These are phyloP conservation scores for Meteorus cinctellus DNA, from an alignment of 2,888 invertebrate genomes.

Conservation along the genomic window DNA sequence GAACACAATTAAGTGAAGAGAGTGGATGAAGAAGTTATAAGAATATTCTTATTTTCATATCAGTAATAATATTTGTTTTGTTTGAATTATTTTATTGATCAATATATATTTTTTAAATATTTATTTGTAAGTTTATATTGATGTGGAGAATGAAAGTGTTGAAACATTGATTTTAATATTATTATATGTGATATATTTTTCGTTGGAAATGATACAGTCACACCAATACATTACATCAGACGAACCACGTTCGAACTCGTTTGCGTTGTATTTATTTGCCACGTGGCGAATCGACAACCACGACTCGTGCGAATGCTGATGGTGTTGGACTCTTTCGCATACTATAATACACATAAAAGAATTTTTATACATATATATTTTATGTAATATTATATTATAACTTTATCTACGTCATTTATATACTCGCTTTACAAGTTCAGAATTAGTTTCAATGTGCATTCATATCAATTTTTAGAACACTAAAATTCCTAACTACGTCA, in stretches of 20 bases:
- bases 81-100: too few relatives aligned
- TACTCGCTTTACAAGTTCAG: neutral
- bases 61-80: neutral
- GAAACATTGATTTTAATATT: too few relatives aligned
- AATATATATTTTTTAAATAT: too few relatives aligned
- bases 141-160: too few relatives aligned
- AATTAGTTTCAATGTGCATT: neutral
- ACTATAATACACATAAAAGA: neutral
- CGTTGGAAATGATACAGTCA: too few relatives aligned
- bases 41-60: neutral
- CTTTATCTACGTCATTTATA: neutral
- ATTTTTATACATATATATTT: neutral
- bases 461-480: neutral
- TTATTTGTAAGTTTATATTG: too few relatives aligned
- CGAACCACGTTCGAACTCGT: conserved; percentile 27
- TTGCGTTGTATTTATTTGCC: conserved; percentile 30
- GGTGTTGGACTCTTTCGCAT: neutral
- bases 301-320: neutral
- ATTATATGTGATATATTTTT: too few relatives aligned
- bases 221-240: too few relatives aligned
- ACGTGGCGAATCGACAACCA: conserved; percentile 26
- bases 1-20: neutral
- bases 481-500: neutral
- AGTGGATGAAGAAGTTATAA: neutral
- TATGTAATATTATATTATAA: neutral